Conservation (phyloP, 2,113 vertebrate species). For the Sinocyclocheilus grahami region DNA sequence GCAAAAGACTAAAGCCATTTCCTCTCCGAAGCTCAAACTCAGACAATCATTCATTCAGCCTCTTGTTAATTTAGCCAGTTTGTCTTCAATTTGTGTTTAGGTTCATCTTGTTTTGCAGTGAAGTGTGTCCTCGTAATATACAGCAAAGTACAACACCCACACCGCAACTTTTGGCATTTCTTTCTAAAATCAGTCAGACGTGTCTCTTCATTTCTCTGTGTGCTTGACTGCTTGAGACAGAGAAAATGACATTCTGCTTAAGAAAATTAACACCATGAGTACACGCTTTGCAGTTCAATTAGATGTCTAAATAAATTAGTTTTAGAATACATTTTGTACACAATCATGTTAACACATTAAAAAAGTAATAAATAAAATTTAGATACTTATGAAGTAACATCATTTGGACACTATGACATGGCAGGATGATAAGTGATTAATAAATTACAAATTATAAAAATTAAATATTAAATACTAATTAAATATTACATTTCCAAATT, state of each 20-base stretch:
- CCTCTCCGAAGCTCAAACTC: neutral
- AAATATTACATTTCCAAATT: neutral
- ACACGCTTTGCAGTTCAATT: conserved; percentile 7
- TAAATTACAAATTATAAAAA: too few species aligned
- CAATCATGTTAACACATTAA: neutral
- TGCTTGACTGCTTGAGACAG: neutral
- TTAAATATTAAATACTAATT: too few species aligned
- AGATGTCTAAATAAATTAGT: neutral
- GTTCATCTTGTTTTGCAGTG: neutral
- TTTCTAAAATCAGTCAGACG: neutral
- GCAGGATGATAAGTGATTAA: too few species aligned
- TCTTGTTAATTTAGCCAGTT: neutral
- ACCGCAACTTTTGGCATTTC: neutral
- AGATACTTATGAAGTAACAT: neutral
- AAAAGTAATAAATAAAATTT: neutral
- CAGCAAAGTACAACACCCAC: neutral
- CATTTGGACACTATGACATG: neutral
- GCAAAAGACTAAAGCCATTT: neutral
- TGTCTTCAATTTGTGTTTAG: neutral
- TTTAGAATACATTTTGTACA: neutral
- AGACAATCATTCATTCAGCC: neutral
- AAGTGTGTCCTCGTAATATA: neutral
- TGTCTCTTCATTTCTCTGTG: neutral
- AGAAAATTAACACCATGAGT: conserved; percentile 27
- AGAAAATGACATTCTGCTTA: conserved; percentile 9